phyloP scores from a whole-genome alignment of 1,140 invertebrate genomes.

The Bombus terrestris region DNA sequence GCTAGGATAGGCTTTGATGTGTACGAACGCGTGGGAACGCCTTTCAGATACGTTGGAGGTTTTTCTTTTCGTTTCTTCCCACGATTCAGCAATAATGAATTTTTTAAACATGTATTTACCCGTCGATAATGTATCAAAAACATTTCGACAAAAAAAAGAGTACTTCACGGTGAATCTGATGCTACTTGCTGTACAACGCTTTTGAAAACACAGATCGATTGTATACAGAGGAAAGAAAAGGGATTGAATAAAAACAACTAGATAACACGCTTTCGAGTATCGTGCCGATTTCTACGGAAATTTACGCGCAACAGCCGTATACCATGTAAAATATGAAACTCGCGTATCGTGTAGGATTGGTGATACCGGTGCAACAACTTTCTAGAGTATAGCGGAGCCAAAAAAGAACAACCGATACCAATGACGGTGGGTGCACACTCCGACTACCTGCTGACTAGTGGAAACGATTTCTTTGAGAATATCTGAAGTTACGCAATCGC shows the following conservation, averaged over 20 bases:
- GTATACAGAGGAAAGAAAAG: too few relatives aligned
- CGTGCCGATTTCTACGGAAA: slow-evolving; percentile 11
- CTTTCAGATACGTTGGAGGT: slow-evolving; percentile 55
- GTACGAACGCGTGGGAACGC: slow-evolving; percentile 63
- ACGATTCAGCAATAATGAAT: slow-evolving; percentile 36
- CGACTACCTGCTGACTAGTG: slow-evolving; percentile 55
- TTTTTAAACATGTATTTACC: slow-evolving; percentile 6
- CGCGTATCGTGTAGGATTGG: slow-evolving; percentile 55
- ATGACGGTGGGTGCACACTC: slow-evolving; percentile 45
- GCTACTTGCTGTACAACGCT: not conserved
- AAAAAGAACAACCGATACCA: slow-evolving; percentile 56
- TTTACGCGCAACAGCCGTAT: not conserved
- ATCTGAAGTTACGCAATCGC: slow-evolving; percentile 57
- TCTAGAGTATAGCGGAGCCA: slow-evolving; percentile 61
- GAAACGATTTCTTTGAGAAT: slow-evolving; percentile 62
- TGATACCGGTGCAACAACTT: slow-evolving; percentile 68
- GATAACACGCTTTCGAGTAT: not conserved
- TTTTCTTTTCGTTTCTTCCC: slow-evolving; percentile 64
- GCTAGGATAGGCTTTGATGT: slow-evolving; percentile 53
- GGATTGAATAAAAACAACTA: not conserved
- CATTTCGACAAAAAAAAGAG: not conserved
- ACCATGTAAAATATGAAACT: slow-evolving; percentile 54
- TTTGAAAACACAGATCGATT: not conserved
- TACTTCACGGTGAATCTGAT: not conserved
- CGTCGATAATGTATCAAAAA: not conserved